Base-by-base conservation (phyloP, 2,888 invertebrate genomes). In the Onthophagus sagittarius region DNA sequence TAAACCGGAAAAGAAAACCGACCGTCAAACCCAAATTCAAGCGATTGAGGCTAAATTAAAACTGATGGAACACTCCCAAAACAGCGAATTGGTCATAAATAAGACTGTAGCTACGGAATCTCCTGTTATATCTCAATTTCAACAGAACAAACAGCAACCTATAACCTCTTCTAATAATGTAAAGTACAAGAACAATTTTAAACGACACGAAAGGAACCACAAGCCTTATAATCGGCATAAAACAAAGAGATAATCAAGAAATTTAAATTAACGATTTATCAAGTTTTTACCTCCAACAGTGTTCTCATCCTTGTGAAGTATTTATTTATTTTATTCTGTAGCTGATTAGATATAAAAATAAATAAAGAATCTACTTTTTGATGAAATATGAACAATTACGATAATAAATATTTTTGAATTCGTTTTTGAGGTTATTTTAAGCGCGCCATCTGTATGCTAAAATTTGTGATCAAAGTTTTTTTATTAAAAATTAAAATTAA, bases 21-120 rank as follows among this genome's bases (percentile, higher is more conserved):
- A 94, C 82, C 91, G 92, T 79, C 90, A 92, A 81, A 91, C 92
- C 6, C 93, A 95, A 72, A 96, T 96, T 77, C 93, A 93, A 82
- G 95, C 95, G 0, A 96, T 96, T 75, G 95, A 96, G 83, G 94
- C 94, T 0, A 96, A 96, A 84, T 86, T 96, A 0, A 94, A 93
- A 81, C 86, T 92, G 83, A 92, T 96, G 90, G 93, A 94, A 79
- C 84, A 85, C 2, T 90, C 88, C 76, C 88, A 89, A 0, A 89
- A 89, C 67, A 92, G 93, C 77, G 93, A 93, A 81, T 89, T 94
- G 79, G 91, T 92, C 73, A 88, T 94, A 4, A 93, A 93, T 81
- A 92, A 92, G 81, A 87, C 92, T 2, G 88, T 90, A 9, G 88
- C 90, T 0, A 84, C 88, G 32, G 92, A 92, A 80, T 86, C 90